These are phyloP conservation scores for Thaumatotibia leucotreta DNA, from an alignment of 1,140 invertebrate genomes.

Conservation along the genomic window DNA sequence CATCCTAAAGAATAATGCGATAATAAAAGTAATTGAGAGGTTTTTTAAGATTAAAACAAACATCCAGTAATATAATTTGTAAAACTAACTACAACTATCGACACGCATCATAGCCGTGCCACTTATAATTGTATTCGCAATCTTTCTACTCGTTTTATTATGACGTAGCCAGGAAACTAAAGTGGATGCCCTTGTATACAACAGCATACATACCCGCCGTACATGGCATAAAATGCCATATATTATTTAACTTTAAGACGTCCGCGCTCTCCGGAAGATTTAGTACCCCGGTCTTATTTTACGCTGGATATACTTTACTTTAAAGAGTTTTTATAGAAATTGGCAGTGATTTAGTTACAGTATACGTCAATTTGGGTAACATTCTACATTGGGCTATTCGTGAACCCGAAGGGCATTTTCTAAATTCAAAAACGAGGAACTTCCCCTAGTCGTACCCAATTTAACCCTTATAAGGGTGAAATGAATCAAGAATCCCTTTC, in stretches of 20 bases:
- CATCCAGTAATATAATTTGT: background rate
- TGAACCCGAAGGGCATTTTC: background rate
- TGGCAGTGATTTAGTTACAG: background rate
- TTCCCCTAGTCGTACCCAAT: background rate
- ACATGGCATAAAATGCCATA: background rate
- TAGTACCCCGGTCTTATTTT: background rate
- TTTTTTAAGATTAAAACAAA: background rate
- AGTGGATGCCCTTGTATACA: conserved; percentile 18
- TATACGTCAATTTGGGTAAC: background rate
- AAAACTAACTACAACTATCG: background rate
- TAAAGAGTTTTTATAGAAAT: background rate
- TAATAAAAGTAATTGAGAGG: background rate
- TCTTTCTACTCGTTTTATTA: background rate
- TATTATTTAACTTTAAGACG: conserved; percentile 14
- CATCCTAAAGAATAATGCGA: background rate
- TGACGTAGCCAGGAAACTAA: conserved; percentile 15
- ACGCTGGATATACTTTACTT: background rate
- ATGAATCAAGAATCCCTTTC: background rate
- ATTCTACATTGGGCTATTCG: background rate
- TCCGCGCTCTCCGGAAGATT: background rate
- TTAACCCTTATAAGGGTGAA: background rate
- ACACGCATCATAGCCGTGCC: background rate
- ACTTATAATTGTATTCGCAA: background rate
- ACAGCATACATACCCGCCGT: background rate
- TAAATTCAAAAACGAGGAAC: background rate